phyloP scores from a whole-genome alignment of 2,113 vertebrate genomes.

The Platanista minor region DNA sequence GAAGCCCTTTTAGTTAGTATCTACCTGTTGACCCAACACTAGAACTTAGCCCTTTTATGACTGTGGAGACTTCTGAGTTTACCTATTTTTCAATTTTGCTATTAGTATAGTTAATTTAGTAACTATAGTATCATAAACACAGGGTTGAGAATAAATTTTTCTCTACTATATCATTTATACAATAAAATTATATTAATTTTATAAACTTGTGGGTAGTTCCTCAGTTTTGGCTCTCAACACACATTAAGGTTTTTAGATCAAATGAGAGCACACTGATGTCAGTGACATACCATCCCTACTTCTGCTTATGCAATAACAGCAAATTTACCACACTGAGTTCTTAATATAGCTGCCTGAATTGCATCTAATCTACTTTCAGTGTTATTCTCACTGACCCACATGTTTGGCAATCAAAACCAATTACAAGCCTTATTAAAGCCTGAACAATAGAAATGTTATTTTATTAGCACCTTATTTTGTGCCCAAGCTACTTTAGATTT shows the following conservation, averaged over 20 bases:
- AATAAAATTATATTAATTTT: not conserved
- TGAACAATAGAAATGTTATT: conserved; percentile 49
- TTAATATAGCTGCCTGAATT: conserved; percentile 53
- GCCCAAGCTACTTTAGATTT: conserved; percentile 41
- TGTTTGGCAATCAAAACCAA: conserved; percentile 66
- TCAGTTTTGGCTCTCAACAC: not conserved
- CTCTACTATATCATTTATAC: not conserved
- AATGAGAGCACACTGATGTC: conserved; percentile 45
- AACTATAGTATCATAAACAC: not conserved
- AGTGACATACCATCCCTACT: conserved; percentile 41
- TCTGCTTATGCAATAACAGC: conserved; percentile 52
- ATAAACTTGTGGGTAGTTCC: not conserved
- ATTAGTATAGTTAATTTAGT: not conserved
- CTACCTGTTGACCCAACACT: not conserved
- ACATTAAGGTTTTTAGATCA: conserved; percentile 51
- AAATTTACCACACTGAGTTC: conserved; percentile 40
- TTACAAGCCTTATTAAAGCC: conserved; percentile 66
- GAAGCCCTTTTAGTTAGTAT: not conserved
- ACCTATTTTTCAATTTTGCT: not conserved
- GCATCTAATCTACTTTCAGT: conserved; percentile 21
- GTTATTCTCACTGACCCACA: conserved; percentile 53
- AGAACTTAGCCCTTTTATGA: not conserved
- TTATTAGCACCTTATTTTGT: conserved; percentile 54
- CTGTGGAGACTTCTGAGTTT: not conserved
- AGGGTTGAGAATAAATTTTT: not conserved